Evolutionary conservation across 2,888 invertebrate species (phyloP).

Genomic region (Stramonita haemastoma): DNA sequence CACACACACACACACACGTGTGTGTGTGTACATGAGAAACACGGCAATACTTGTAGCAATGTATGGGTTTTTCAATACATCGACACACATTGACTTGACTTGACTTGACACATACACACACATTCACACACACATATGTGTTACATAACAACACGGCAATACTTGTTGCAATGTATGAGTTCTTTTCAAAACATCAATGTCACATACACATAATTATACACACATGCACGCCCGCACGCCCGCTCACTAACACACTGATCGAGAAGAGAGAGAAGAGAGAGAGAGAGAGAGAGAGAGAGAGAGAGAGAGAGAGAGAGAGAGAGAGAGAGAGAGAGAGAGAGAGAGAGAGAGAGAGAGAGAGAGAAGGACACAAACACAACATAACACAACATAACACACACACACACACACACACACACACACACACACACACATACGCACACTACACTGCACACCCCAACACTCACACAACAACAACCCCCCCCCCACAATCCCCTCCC

Average conservation of each 20-base stretch:
- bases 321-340: no score
- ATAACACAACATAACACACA: neutral
- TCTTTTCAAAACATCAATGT: no score
- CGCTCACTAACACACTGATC: neutral
- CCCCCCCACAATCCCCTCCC: no score
- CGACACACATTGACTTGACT: neutral
- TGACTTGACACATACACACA: no score
- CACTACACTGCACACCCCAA: neutral
- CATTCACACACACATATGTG: no score
- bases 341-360: neutral
- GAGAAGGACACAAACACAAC: neutral
- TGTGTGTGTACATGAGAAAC: neutral
- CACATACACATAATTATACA: neutral
- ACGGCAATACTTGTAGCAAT: no score
- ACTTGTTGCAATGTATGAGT: no score
- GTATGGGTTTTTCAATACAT: neutral
- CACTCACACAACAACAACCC: no score
- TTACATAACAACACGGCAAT: neutral
- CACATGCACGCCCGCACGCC: no score
- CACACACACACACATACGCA: neutral
- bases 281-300: no score
- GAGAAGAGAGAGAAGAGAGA: no score
- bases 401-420: neutral
- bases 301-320: no score
- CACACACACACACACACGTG: constrained; percentile 1